phyloP scores from a whole-genome alignment of 2,888 invertebrate species.

The Ptilodon capucinus region DNA sequence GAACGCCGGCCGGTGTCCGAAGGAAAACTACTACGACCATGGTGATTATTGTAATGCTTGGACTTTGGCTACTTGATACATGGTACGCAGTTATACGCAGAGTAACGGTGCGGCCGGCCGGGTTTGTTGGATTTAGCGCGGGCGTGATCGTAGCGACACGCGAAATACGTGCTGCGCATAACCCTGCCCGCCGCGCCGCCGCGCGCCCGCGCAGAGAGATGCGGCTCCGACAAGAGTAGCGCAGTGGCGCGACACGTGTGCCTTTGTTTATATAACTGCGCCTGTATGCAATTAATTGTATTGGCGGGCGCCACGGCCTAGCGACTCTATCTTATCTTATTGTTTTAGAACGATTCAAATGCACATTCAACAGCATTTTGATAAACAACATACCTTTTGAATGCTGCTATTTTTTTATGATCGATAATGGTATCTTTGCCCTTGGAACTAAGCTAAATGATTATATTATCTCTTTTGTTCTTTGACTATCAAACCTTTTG shows the following conservation, averaged over 20 bases:
- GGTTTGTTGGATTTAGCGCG: conserved; percentile 50
- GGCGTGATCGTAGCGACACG: conserved; percentile 35
- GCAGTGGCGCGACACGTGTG: conserved; percentile 34
- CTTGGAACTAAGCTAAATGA: conserved; percentile 34
- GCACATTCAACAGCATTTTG: conserved; percentile 24
- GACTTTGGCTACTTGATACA: conserved; percentile 41
- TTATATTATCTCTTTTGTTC: conserved; percentile 27
- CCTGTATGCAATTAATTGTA: conserved; percentile 24
- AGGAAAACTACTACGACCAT: conserved; percentile 3
- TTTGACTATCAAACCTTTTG: too few species aligned
- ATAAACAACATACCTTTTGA: conserved; percentile 30
- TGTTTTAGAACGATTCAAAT: conserved; percentile 21
- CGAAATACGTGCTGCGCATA: conserved; percentile 42
- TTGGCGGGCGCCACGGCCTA: conserved; percentile 26
- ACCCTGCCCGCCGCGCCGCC: conserved; percentile 4
- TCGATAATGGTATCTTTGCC: conserved; percentile 45
- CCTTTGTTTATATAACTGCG: conserved; percentile 39
- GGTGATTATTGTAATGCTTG: conserved; percentile 46
- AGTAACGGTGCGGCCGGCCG: conserved; percentile 51
- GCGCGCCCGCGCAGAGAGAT: conserved; percentile 3
- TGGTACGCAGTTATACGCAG: conserved; percentile 36
- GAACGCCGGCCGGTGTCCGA: conserved; percentile 25
- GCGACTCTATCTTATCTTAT: conserved; percentile 38
- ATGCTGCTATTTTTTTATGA: conserved; percentile 29
- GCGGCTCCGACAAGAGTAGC: conserved; percentile 21